phyloP scores from a whole-genome alignment of 2,888 invertebrate species.

The Tortricodes alternella region DNA sequence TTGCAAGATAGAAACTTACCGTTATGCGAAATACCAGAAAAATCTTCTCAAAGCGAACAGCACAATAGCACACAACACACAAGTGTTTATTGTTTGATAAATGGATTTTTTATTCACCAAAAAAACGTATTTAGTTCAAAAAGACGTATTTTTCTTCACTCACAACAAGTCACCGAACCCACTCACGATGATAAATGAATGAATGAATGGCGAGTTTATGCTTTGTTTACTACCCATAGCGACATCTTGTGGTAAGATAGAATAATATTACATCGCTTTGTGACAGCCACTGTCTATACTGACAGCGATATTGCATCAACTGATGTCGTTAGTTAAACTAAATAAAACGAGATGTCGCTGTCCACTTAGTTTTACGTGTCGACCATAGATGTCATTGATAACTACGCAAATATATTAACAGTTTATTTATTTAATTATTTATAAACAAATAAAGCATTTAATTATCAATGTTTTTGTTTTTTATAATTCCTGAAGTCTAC shows the following conservation, averaged over 20 bases:
- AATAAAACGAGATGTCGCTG: constrained; percentile 27
- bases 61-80: constrained; percentile 2
- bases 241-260: constrained; percentile 3
- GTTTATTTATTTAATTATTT: no score
- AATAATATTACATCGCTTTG: neutral
- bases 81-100: constrained; percentile 6
- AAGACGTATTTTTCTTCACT: constrained; percentile 15
- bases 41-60: constrained; percentile 4
- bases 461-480: no score
- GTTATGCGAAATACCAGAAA: constrained; percentile 19
- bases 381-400: constrained; percentile 33
- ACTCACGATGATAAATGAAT: constrained; percentile 29
- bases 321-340: neutral
- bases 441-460: no score
- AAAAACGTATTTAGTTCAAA: constrained; percentile 9
- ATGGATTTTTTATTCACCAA: constrained; percentile 4
- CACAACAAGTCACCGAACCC: constrained; percentile 15
- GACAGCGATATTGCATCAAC: constrained; percentile 13
- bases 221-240: constrained; percentile 27
- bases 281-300: neutral
- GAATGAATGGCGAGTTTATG: constrained; percentile 19
- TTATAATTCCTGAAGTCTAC: no score
- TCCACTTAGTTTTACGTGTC: neutral
- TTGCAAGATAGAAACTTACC: constrained; percentile 15
- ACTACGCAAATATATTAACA: no score